Conservation (phyloP, 2,888 invertebrate genomes). For the Sthenelais limicola region DNA sequence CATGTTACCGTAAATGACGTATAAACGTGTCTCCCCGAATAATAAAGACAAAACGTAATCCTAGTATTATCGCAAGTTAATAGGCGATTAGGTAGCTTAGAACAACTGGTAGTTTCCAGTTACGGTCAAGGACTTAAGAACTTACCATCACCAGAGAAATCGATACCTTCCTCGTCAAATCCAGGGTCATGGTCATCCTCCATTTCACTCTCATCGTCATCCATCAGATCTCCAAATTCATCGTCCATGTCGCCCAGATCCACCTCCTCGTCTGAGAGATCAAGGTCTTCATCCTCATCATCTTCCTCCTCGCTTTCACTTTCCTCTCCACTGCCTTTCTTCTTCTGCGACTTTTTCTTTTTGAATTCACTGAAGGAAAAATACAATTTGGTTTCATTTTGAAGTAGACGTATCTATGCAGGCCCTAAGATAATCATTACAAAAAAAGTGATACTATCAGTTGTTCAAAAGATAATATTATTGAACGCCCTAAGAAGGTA, state of each 20-base stretch:
- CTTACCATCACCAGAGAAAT: constrained; percentile 60
- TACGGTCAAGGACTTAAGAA: background rate
- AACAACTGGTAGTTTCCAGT: background rate
- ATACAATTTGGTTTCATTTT: background rate
- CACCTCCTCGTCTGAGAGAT: constrained; percentile 49
- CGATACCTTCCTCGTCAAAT: constrained; percentile 62
- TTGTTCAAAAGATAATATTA: too few species aligned
- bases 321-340: constrained; percentile 49
- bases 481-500: too few species aligned
- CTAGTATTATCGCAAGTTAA: too few species aligned
- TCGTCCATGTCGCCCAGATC: constrained; percentile 55
- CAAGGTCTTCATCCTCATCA: constrained; percentile 71
- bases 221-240: constrained; percentile 61
- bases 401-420: background rate
- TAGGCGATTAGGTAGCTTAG: too few species aligned
- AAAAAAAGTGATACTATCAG: too few species aligned
- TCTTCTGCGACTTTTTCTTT: constrained; percentile 40
- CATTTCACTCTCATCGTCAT: constrained; percentile 56
- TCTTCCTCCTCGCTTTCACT: constrained; percentile 64
- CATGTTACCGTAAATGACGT: too few species aligned
- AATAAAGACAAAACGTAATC: too few species aligned
- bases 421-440: too few species aligned
- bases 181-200: constrained; percentile 46
- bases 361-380: constrained; percentile 14
- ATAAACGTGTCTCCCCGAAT: too few species aligned